Evolutionary conservation across 1,140 invertebrate genomes (phyloP).

Genomic region (Diorhabda carinulata): DNA sequence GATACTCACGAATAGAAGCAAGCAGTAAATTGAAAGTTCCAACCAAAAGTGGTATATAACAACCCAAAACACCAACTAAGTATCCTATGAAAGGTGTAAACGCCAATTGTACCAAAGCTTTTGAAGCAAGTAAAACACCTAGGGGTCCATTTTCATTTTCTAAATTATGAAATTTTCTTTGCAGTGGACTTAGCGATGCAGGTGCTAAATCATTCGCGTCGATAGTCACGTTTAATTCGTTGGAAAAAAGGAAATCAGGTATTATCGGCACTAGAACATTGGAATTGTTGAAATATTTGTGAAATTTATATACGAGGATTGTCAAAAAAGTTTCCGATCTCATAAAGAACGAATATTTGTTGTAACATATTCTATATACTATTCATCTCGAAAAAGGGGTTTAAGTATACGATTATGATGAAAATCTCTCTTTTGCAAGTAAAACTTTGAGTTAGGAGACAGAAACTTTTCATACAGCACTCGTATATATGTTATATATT

Average conservation of each 20-base stretch:
- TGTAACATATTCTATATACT: too few relatives aligned
- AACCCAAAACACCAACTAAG: slow-evolving; percentile 65
- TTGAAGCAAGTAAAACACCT: slow-evolving; percentile 78
- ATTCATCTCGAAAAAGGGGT: too few relatives aligned
- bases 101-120: slow-evolving; percentile 81
- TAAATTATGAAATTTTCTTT: slow-evolving; percentile 45
- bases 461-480: too few relatives aligned
- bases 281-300: neutral
- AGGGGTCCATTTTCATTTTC: slow-evolving; percentile 70
- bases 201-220: slow-evolving; percentile 23
- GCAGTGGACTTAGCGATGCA: slow-evolving; percentile 41
- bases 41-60: slow-evolving; percentile 74
- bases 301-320: slow-evolving; percentile 11
- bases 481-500: too few relatives aligned
- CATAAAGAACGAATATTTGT: too few relatives aligned
- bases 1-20: slow-evolving; percentile 71
- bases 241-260: slow-evolving; percentile 70
- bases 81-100: slow-evolving; percentile 79
- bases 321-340: too few relatives aligned
- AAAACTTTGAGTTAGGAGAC: too few relatives aligned
- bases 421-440: too few relatives aligned
- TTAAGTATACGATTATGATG: too few relatives aligned
- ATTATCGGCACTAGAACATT: slow-evolving; percentile 74
- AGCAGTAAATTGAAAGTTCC: slow-evolving; percentile 78
- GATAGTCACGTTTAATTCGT: slow-evolving; percentile 46